Base-by-base conservation (phyloP, 1,140 invertebrate genomes). In the Patella vulgata region DNA sequence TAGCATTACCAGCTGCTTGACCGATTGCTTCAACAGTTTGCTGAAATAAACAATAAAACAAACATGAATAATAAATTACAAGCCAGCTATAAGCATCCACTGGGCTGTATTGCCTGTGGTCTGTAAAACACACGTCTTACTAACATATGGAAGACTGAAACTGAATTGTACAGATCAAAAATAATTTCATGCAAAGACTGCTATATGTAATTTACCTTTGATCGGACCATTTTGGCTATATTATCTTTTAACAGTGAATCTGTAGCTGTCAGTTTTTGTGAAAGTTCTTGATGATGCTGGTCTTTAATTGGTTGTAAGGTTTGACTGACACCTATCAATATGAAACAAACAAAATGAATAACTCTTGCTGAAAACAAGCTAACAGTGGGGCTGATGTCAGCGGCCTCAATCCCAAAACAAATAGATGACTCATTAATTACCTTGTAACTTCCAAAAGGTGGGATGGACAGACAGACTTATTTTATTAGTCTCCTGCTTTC, bases 201-300 rank as follows among this genome's bases (percentile, higher is more conserved):
- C 9, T 12, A 17, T 12, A 47, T 21, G 21, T 14, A 19, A 82
- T 81, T 74, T 80, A 91, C 90, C 84, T 90, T 89, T 78, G 90
- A 92, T 63, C 87, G 89, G 64, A 93, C 87, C 21, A 93, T 81
- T 77, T 94, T 92, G 3, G 87, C 85, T 56, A 95, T 89, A 81
- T 91, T 93, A 52, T 94, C 91, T 61, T 91, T 89, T 11, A 96
- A 79, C 43, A 91, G 82, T 40, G 88, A 85, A 82, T 96, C 93
- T 30, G 89, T 89, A 40, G 88, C 85, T 57, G 85, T 85, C 12
- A 92, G 80, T 79, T 93, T 93, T 76, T 90, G 87, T 19, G 87
- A 86, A 14, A 92, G 84, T 75, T 93, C 88, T 59, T 87, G 81
- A 80, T 92, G 87, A 74, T 94, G 76, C 82, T 91, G 85, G 68